These are phyloP conservation scores for Setophaga petechia DNA, from an alignment of 2,113 vertebrate genomes.

Conservation along the genomic window DNA sequence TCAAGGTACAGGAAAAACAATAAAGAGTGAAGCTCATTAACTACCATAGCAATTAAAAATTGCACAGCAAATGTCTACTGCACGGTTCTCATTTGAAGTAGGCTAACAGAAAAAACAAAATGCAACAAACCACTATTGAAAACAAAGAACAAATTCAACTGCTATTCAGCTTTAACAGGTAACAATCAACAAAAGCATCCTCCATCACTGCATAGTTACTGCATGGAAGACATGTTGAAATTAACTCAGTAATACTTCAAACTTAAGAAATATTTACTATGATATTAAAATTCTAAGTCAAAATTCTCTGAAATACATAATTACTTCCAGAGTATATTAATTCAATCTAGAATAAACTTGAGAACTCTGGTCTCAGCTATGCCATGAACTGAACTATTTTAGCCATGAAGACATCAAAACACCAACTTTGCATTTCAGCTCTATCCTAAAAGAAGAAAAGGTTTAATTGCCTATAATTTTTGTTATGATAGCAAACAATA, in stretches of 20 bases:
- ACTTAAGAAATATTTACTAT: neutral
- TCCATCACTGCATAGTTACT: neutral
- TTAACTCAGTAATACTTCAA: neutral
- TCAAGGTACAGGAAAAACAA: neutral
- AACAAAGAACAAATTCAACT: neutral
- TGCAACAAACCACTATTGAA: rapidly evolving
- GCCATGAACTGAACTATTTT: neutral
- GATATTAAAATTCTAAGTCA: neutral
- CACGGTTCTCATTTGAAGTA: neutral
- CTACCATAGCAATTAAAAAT: neutral
- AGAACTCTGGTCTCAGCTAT: neutral
- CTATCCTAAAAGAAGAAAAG: neutral
- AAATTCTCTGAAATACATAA: neutral
- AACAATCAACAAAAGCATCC: neutral
- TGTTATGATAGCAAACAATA: neutral
- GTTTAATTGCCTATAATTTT: neutral
- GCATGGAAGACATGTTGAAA: neutral
- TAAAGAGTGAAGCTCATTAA: neutral
- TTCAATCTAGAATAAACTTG: neutral
- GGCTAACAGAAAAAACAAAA: neutral
- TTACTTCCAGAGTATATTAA: neutral
- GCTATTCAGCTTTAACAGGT: neutral
- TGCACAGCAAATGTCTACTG: neutral
- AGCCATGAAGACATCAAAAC: neutral
- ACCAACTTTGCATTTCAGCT: neutral